These are phyloP conservation scores for Lasioglossum figueresi DNA, from an alignment of 2,888 invertebrate genomes.

Conservation along the genomic window DNA sequence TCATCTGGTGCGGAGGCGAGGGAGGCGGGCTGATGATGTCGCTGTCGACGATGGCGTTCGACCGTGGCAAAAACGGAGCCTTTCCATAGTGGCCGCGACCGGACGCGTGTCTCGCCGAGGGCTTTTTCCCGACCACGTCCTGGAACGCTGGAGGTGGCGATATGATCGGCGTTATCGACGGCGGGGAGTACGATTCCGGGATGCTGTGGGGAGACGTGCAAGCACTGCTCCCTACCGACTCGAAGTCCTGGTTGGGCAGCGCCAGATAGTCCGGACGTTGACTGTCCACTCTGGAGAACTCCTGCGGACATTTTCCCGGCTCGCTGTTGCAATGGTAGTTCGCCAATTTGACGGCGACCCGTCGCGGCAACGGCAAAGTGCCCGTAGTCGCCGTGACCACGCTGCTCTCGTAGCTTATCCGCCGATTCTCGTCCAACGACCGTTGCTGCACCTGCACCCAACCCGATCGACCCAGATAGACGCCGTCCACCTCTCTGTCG, in stretches of 20 bases:
- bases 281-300: conserved; percentile 69
- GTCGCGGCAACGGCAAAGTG: conserved; percentile 82
- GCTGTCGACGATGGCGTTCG: conserved; percentile 86
- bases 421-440: conserved; percentile 85
- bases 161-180: conserved; percentile 89
- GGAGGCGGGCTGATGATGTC: conserved; percentile 85
- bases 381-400: conserved; percentile 72
- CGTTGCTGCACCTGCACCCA: conserved; percentile 87
- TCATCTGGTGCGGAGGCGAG: conserved; percentile 82
- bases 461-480: conserved; percentile 86
- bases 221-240: conserved; percentile 79
- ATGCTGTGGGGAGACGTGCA: conserved; percentile 82
- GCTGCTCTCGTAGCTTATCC: conserved; percentile 80
- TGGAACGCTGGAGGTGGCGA: conserved; percentile 90
- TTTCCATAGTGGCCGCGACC: conserved; percentile 83
- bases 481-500: conserved; percentile 86
- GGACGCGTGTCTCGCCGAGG: conserved; percentile 68
- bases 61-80: conserved; percentile 85
- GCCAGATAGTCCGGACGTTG: conserved; percentile 75
- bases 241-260: conserved; percentile 80
- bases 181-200: conserved; percentile 85
- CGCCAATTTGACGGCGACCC: conserved; percentile 84
- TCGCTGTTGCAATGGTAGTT: conserved; percentile 85
- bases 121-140: conserved; percentile 82
- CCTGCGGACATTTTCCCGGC: conserved; percentile 78